Conservation (phyloP, 1,140 invertebrate species). For the Drosophila varians region DNA sequence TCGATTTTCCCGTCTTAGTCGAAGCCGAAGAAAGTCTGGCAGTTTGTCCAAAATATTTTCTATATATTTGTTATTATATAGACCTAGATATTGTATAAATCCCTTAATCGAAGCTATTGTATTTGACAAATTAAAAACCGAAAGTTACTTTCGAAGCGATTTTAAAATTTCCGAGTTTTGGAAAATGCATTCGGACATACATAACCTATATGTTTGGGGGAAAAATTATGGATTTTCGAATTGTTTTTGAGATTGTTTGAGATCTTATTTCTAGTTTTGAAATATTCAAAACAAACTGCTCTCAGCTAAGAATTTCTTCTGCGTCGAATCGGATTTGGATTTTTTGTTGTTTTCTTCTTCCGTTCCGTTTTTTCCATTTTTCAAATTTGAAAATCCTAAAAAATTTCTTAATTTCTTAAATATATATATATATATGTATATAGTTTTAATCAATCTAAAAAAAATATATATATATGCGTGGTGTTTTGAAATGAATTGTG, state of each 20-base stretch:
- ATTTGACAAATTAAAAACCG: not conserved
- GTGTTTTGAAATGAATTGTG: not conserved
- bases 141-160: not conserved
- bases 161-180: not conserved
- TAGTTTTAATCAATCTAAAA: constrained; percentile 6
- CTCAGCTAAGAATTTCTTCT: constrained; percentile 18
- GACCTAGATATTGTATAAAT: not conserved
- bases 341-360: not conserved
- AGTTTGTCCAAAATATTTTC: constrained; percentile 34
- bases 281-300: constrained; percentile 49
- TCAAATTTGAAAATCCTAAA: constrained; percentile 71
- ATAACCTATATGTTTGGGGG: no score
- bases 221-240: constrained; percentile 6
- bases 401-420: constrained; percentile 50
- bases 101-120: constrained; percentile 2
- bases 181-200: no score
- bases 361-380: constrained; percentile 7
- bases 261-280: constrained; percentile 26
- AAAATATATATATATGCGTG: constrained; percentile 25
- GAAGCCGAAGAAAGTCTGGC: constrained; percentile 25
- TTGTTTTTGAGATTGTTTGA: constrained; percentile 13
- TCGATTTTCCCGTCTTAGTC: not conserved
- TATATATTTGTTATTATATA: constrained; percentile 3
- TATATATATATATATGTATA: constrained; percentile 15
- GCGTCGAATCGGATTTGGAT: constrained; percentile 9